Percentiles rank a stretch among this genome's conserved stretches.
phyloP scores from a whole-genome alignment of 2,113 vertebrate genomes.

The Dinomys branickii region DNA sequence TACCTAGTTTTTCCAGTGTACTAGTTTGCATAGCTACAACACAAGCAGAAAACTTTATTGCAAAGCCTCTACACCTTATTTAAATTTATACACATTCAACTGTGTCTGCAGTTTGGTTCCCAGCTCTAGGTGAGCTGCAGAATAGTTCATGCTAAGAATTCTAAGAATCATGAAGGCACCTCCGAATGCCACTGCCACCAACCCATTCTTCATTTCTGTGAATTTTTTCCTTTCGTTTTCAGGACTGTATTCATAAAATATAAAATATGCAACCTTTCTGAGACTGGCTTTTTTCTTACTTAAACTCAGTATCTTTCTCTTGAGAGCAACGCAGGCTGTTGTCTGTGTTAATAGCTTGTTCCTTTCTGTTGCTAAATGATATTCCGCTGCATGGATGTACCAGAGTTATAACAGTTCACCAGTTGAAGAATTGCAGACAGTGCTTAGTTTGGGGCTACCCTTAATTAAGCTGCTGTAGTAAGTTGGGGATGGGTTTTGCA shows the following conservation, averaged over 20 bases:
- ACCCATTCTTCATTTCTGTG: background rate
- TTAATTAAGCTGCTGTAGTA: background rate
- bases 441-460: background rate
- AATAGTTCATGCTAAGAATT: background rate
- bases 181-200: background rate
- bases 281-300: background rate
- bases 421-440: background rate
- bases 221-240: background rate
- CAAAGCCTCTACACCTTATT: background rate
- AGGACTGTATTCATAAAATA: background rate
- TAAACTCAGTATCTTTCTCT: background rate
- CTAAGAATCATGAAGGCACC: too few relatives aligned
- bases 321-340: background rate
- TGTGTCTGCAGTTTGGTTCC: background rate
- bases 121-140: background rate
- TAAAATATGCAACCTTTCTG: background rate
- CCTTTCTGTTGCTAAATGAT: background rate
- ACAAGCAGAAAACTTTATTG: background rate
- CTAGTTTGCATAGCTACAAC: background rate
- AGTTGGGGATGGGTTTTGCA: background rate
- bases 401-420: background rate
- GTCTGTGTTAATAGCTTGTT: fast-evolving
- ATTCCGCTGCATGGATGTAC: background rate
- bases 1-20: background rate
- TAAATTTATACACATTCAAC: background rate